Evolutionary conservation across 1,140 invertebrate genomes (phyloP).

Genomic region (Zaprionus tsacasi): DNA sequence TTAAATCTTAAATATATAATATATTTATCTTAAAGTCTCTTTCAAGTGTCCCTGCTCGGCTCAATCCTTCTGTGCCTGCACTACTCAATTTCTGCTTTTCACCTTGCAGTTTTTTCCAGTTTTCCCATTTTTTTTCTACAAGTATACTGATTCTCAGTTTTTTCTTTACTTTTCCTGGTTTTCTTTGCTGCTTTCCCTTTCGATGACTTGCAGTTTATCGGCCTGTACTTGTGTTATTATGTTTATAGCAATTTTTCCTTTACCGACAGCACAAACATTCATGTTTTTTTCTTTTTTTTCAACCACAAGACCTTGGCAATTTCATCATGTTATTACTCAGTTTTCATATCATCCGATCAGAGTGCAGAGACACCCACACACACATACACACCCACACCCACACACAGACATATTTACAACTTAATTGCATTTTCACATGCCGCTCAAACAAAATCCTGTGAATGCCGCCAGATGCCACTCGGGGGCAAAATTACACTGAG

Average conservation of each 20-base stretch:
- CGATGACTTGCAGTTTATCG: constrained; percentile 72
- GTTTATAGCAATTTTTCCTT: constrained; percentile 28
- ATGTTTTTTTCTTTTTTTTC: constrained; percentile 19
- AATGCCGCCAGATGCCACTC: constrained; percentile 62
- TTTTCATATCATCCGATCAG: constrained; percentile 26
- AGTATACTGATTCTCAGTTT: background rate
- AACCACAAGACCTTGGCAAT: constrained; percentile 12
- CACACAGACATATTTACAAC: constrained; percentile 57
- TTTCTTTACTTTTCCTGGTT: constrained; percentile 17
- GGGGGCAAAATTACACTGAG: constrained; percentile 21
- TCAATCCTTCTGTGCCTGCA: background rate
- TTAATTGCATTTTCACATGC: constrained; percentile 81
- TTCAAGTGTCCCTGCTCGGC: background rate
- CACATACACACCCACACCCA: background rate
- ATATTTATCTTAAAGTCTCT: background rate
- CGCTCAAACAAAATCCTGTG: constrained; percentile 51
- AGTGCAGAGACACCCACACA: background rate
- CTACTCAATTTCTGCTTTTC: background rate
- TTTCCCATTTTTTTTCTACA: constrained; percentile 12
- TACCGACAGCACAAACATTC: constrained; percentile 8
- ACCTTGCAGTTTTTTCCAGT: constrained; percentile 45
- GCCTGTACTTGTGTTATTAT: constrained; percentile 53
- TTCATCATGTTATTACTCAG: constrained; percentile 18
- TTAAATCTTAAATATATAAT: background rate
- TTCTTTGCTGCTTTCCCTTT: background rate